These are phyloP conservation scores for Tetrao urogallus DNA, from an alignment of 2,113 vertebrate genomes.

Conservation along the genomic window DNA sequence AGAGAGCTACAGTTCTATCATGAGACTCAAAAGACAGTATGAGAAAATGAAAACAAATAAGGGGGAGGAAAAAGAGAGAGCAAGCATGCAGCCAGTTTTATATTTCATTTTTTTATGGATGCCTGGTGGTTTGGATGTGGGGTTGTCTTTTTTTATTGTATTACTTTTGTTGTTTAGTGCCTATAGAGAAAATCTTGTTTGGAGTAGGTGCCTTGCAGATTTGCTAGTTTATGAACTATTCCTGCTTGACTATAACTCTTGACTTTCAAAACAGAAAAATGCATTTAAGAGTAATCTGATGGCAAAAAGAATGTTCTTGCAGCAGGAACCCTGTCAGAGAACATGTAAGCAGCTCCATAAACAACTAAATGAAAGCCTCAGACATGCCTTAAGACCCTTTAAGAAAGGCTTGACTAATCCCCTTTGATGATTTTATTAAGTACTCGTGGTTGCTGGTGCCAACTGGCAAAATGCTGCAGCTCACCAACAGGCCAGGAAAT, in stretches of 20 bases:
- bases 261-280: constrained; percentile 49
- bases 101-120: constrained; percentile 61
- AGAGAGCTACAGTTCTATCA: constrained; percentile 36
- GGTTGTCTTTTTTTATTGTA: constrained; percentile 44
- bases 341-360: constrained; percentile 63
- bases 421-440: constrained; percentile 89
- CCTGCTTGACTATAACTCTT: constrained; percentile 19
- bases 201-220: constrained; percentile 26
- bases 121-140: constrained; percentile 53
- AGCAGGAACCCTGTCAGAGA: constrained; percentile 23
- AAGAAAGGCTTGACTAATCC: constrained; percentile 81
- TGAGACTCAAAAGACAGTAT: constrained; percentile 40
- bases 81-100: neutral
- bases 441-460: constrained; percentile 74
- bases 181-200: constrained; percentile 48
- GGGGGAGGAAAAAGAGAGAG: neutral
- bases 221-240: constrained; percentile 40
- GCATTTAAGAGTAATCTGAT: constrained; percentile 55
- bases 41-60: constrained; percentile 66
- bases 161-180: constrained; percentile 41
- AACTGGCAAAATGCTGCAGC: constrained; percentile 75
- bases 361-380: constrained; percentile 68
- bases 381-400: constrained; percentile 72
- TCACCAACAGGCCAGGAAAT: constrained; percentile 74
- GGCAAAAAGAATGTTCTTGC: constrained; percentile 35